phyloP scores from a whole-genome alignment of 2,888 invertebrate species.

The Acronicta alni region DNA sequence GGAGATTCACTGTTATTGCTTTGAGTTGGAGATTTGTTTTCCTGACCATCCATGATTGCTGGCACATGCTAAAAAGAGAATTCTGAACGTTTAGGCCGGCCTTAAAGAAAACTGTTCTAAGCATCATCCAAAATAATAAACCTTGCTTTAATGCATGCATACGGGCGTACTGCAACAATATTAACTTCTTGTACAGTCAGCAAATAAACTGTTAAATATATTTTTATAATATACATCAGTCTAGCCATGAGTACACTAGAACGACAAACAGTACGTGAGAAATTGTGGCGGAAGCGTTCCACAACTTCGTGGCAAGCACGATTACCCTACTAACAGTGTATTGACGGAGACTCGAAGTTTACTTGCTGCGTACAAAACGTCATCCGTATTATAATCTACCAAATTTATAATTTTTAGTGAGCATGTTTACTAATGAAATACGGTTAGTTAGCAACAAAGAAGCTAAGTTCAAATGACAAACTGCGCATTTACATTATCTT shows the following conservation, averaged over 20 bases:
- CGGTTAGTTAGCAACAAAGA: slow-evolving; percentile 46
- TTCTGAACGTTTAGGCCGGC: slow-evolving; percentile 30
- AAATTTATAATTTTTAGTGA: slow-evolving; percentile 30
- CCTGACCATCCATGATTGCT: slow-evolving; percentile 85
- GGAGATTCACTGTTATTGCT: slow-evolving; percentile 77
- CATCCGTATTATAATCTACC: not conserved
- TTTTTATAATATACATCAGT: not conserved
- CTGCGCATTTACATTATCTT: not conserved
- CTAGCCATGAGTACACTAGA: too few relatives aligned
- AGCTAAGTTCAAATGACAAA: slow-evolving; percentile 39
- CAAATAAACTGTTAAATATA: not conserved
- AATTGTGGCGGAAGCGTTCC: too few relatives aligned
- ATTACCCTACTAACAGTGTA: too few relatives aligned
- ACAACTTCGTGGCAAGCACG: too few relatives aligned
- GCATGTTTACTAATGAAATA: slow-evolving; percentile 54
- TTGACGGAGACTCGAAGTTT: not conserved
- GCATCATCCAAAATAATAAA: not conserved
- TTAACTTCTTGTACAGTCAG: slow-evolving; percentile 5
- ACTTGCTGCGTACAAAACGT: slow-evolving; percentile 17
- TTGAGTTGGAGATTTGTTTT: slow-evolving; percentile 76
- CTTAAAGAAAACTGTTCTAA: slow-evolving; percentile 11
- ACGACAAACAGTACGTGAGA: too few relatives aligned
- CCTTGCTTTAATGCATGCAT: slow-evolving; percentile 25
- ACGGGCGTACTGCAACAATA: slow-evolving; percentile 10
- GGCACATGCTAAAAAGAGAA: slow-evolving; percentile 79